Evolutionary conservation across 2,797 vertebrate species (phyloP).

Genomic region (Rhinella marina): DNA sequence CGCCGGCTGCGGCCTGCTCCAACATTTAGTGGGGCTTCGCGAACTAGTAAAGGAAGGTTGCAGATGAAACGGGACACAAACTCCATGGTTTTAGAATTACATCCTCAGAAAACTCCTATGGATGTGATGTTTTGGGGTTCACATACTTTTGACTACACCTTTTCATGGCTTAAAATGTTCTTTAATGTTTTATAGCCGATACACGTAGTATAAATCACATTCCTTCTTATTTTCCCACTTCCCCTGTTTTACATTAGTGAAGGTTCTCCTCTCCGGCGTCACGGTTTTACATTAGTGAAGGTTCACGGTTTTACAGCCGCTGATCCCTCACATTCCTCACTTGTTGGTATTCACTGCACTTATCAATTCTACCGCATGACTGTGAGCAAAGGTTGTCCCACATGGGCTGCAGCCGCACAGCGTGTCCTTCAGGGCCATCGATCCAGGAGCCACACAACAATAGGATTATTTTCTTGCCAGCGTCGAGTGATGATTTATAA

Average conservation of each 20-base stretch:
- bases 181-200: too few species aligned
- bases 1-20: too few species aligned
- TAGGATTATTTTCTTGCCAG: not conserved
- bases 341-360: not conserved
- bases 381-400: constrained; percentile 29
- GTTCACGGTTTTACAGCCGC: not conserved
- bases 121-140: not conserved
- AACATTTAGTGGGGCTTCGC: too few species aligned
- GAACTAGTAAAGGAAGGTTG: too few species aligned
- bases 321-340: constrained; percentile 10
- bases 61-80: not conserved
- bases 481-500: not conserved
- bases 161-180: too few species aligned
- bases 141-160: not conserved
- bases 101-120: too few species aligned
- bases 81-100: not conserved
- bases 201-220: too few species aligned
- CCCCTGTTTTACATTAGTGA: too few species aligned
- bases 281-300: not conserved
- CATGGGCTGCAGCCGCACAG: not conserved
- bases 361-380: not conserved
- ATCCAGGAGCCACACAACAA: not conserved
- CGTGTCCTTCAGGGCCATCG: not conserved
- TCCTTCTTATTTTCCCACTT: not conserved
- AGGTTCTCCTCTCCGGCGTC: too few species aligned